A percentile compares a stretch with the other conserved stretches of the same genome.
These are phyloP conservation scores for Drosophila sp. DNA, from an alignment of 1,140 invertebrate species.

Conservation along the genomic window DNA sequence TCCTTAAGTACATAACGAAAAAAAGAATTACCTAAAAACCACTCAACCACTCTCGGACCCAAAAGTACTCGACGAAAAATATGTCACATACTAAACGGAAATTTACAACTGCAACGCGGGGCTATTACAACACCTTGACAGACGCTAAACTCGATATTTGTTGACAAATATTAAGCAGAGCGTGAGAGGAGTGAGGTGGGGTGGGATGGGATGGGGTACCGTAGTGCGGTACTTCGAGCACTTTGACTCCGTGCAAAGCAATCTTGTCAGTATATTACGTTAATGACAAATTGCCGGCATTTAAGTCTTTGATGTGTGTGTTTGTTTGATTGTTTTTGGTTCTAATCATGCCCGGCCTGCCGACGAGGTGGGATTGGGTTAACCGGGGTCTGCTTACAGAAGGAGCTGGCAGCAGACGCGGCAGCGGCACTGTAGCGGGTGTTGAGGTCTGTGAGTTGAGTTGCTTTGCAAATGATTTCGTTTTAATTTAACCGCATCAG, in stretches of 20 bases:
- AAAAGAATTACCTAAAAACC: constrained; percentile 29
- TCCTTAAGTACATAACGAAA: constrained; percentile 49
- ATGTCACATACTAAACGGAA: constrained; percentile 71
- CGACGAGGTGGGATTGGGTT: constrained; percentile 64
- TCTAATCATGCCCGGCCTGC: constrained; percentile 77
- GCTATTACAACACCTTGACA: constrained; percentile 75
- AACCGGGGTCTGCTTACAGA: constrained; percentile 10
- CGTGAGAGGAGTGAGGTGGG: no score
- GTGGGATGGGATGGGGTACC: background rate
- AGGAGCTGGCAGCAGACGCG: constrained; percentile 1
- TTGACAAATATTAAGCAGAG: constrained; percentile 62
- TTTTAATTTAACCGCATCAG: constrained; percentile 73
- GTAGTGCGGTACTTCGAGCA: background rate
- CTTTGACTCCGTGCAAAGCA: constrained; percentile 78
- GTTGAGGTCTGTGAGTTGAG: constrained; percentile 25
- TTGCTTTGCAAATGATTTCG: constrained; percentile 77
- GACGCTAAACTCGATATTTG: constrained; percentile 73
- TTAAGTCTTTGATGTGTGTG: constrained; percentile 64
- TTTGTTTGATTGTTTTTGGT: constrained; percentile 81
- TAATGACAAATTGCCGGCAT: constrained; percentile 79
- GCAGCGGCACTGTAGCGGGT: constrained; percentile 2
- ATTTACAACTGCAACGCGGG: constrained; percentile 61
- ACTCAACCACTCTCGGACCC: constrained; percentile 18
- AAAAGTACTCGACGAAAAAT: constrained; percentile 29
- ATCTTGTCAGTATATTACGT: constrained; percentile 82